Base-by-base conservation (phyloP, 2,113 vertebrate species). In the Delphinapterus leucas region DNA sequence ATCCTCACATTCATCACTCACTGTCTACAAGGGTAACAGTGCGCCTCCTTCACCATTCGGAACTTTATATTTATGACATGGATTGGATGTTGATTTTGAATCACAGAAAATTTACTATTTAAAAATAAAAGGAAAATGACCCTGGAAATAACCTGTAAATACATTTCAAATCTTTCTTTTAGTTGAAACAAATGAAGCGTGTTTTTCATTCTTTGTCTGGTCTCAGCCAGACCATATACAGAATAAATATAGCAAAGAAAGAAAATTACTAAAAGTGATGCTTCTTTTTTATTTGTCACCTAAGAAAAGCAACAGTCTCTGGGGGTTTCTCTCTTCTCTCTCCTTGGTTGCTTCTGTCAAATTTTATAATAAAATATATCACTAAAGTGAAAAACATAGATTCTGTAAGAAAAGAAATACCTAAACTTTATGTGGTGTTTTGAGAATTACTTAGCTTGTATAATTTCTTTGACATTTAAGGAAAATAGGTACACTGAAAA, bases 41-140 rank as follows among this genome's bases (percentile, higher is more conserved):
- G 3, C 31, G 10, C 18, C 41, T 61, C 1, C 31, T 33, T 47
- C 31, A 65, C 36, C 60, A 49, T 10, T 33, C 17, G 11, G 18
- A 76, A 73, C 13, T 44, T 84, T 47, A 49, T n/a, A 60, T 49
- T 80, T 83, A 87, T 67, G 68, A 80, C 41, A 38, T 1, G 10
- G 8, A 76, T 3, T 31, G 23, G 15, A 26, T 71, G 38, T 17
- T 71, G 25, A 88, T 88, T 92, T 65, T 65, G 44, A 90, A 76
- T 65, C 28, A 85, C 63, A 68, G 38, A 92, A 77, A 94, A 85
- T 38, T 31, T 36, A 26, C 31, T 83, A 26, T 70, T 93, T 95
- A 96, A 92, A 95, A 97, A 80, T n/a, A 73, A 92, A 88, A 88
- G 49, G 95, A 96, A 85, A 85, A 90, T 67, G 85, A 80, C 36